Evolutionary conservation across 2,888 invertebrate species (phyloP).

Genomic region (Neuroscelio doddi): DNA sequence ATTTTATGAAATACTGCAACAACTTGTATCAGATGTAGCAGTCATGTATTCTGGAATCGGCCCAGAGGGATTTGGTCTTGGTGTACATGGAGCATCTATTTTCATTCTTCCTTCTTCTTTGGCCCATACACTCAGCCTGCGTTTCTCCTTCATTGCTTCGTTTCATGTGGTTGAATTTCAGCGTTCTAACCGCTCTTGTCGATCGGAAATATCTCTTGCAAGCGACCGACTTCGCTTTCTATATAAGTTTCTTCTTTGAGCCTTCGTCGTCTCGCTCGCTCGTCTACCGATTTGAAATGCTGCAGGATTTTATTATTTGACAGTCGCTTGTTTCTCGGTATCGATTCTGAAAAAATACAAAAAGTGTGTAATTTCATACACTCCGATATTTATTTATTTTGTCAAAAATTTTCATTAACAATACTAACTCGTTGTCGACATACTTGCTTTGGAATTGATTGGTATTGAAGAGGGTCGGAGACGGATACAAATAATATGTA

Average conservation of each 20-base stretch:
- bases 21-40: constrained; percentile 26
- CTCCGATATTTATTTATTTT: not conserved
- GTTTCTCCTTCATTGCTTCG: constrained; percentile 26
- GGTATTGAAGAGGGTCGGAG: too few relatives aligned
- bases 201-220: constrained; percentile 41
- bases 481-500: too few relatives aligned
- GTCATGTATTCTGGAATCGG: constrained; percentile 32
- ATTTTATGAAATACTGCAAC: constrained; percentile 32
- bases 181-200: constrained; percentile 30
- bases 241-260: constrained; percentile 32
- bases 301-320: constrained; percentile 40
- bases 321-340: constrained; percentile 21
- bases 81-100: constrained; percentile 33
- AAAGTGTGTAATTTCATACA: too few relatives aligned
- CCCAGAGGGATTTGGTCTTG: constrained; percentile 36
- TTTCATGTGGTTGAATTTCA: constrained; percentile 37
- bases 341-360: too few relatives aligned
- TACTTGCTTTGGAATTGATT: not conserved
- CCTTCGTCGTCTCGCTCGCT: constrained; percentile 17
- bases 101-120: constrained; percentile 33
- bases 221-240: constrained; percentile 28
- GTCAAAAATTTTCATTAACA: not conserved
- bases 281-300: constrained; percentile 26
- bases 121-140: not conserved
- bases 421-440: not conserved